Evolutionary conservation across 2,113 vertebrate species (phyloP).

Genomic region (Drymodes brunneopygia): DNA sequence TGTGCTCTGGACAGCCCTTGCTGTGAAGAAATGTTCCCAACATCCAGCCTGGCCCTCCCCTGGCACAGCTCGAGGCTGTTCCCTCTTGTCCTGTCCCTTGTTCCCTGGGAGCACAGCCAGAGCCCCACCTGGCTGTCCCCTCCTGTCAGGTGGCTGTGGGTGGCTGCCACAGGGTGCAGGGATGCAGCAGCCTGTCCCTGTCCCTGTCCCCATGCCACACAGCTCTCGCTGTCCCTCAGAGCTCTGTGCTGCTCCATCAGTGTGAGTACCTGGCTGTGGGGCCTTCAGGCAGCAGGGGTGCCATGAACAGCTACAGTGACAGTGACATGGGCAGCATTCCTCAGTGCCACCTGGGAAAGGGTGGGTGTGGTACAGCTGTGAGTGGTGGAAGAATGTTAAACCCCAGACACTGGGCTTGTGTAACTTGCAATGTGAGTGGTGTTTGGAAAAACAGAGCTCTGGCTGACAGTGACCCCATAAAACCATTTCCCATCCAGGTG

Average conservation of each 20-base stretch:
- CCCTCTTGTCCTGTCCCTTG: background rate
- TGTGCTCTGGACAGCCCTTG: background rate
- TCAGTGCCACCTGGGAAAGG: fast-evolving
- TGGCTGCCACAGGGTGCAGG: fast-evolving
- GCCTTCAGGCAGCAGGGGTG: background rate
- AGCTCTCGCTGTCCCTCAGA: background rate
- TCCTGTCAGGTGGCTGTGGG: background rate
- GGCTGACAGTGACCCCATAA: background rate
- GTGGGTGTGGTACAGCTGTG: fast-evolving
- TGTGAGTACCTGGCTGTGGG: fast-evolving
- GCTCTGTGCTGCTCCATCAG: background rate
- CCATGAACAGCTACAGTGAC: fast-evolving
- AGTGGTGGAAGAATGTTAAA: too few species aligned
- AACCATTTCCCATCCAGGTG: background rate
- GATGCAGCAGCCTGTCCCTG: background rate
- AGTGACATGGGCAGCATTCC: fast-evolving
- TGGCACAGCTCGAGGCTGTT: background rate
- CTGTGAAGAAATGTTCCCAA: background rate
- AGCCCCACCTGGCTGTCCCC: background rate
- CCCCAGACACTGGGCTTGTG: fast-evolving
- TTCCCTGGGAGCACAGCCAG: background rate
- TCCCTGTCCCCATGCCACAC: background rate
- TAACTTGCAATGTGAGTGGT: background rate
- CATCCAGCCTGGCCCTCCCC: background rate
- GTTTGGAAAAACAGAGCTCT: background rate